Base-by-base conservation (phyloP, 35 echinoderm and acorn worm species). In the Heliocidaris tuberculata region DNA sequence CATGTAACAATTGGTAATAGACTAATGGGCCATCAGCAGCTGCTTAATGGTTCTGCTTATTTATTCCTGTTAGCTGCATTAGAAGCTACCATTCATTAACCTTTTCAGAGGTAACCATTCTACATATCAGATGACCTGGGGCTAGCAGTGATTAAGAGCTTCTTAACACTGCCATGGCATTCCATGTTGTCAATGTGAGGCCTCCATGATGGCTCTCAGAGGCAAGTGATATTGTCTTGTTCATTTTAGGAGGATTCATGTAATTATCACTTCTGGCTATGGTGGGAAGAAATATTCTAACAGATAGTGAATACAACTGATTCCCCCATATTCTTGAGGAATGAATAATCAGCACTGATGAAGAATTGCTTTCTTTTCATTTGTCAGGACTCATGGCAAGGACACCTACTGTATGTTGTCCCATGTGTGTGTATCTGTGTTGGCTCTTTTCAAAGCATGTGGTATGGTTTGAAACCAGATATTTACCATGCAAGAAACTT, bases 11-110 rank as follows among this genome's bases (percentile, higher is more conserved):
- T 78, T 3, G 65, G 4, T 78, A 78, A 78, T 78, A 78, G 65
- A 78, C 65, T 78, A 78, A 78, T 78, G 65, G 65, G 65, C 65
- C 65, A 30, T 89, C 87, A 89, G 87, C 87, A 48, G 16, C 87
- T 89, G 87, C 32, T 32, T 89, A 89, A 89, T 89, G 47, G 47
- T 48, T n/a, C 29, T 32, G 87, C 87, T 89, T 89, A 47, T 89
- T 89, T 89, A 89, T 89, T 89, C 87, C 87, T 6, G 87, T 89
- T 89, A 48, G 87, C 31, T 48, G 32, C 87, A 89, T 89, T 89
- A 89, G 31, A 32, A 48, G 31, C 47, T 89, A 42, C 29, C 29
- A 32, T 30, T 89, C 31, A 89, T 89, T 89, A 89, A 89, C 87
- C 87, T 89, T 89, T 89, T 89, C 32, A 32, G 31, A 47, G 24